Evolutionary conservation across 2,113 vertebrate species (phyloP).

Genomic region (Calyptommatus sinebrachiatus): DNA sequence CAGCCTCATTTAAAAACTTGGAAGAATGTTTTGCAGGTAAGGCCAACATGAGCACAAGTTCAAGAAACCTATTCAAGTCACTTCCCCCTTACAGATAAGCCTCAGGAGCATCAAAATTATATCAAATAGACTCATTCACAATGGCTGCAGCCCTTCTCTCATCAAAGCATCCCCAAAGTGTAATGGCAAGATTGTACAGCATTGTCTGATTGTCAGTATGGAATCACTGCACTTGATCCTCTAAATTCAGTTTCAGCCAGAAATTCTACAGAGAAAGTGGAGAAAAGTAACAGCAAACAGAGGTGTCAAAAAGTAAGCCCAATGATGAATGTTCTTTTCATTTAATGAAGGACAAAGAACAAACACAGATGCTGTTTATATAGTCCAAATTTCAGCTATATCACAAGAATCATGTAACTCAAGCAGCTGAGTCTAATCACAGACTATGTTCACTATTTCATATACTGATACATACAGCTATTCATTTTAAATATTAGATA

Average conservation of each 20-base stretch:
- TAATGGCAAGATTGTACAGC: neutral
- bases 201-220: neutral
- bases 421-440: neutral
- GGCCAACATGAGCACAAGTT: conserved; percentile 18
- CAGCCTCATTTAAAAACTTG: conserved; percentile 32
- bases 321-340: neutral
- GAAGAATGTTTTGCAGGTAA: conserved; percentile 29
- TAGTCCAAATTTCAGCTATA: neutral
- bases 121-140: neutral
- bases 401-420: neutral
- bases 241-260: neutral
- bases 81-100: neutral
- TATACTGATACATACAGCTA: too few relatives aligned
- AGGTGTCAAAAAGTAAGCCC: neutral
- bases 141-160: neutral
- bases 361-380: neutral
- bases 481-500: too few relatives aligned
- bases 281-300: neutral
- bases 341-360: neutral
- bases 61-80: neutral
- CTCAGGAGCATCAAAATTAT: conserved; percentile 11
- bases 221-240: neutral
- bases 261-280: neutral
- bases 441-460: neutral
- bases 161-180: neutral